These are phyloP conservation scores for Phlogophora meticulosa DNA, from an alignment of 2,888 invertebrate genomes.

Conservation along the genomic window DNA sequence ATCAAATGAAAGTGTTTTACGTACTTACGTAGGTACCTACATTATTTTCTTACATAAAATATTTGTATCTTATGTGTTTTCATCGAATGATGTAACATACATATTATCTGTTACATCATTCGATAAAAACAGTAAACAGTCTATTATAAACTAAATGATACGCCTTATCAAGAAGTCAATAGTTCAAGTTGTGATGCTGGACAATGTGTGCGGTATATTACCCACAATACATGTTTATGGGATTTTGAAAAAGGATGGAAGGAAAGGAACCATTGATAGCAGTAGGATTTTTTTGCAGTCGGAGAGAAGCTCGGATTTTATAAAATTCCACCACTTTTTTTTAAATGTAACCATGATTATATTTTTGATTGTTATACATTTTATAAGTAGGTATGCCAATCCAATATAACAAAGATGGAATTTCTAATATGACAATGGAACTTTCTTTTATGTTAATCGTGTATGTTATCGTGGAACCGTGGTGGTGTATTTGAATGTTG, in stretches of 20 bases:
- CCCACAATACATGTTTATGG: constrained; percentile 1
- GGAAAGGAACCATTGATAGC: background rate
- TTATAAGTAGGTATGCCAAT: no score
- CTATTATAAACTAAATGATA: constrained; percentile 50
- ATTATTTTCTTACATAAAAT: constrained; percentile 13
- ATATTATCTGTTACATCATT: constrained; percentile 72
- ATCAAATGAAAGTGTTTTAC: constrained; percentile 44
- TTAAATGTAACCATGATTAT: no score
- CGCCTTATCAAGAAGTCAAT: constrained; percentile 68
- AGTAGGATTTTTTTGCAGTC: no score
- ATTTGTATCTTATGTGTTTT: constrained; percentile 24
- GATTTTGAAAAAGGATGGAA: background rate
- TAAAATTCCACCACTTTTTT: no score
- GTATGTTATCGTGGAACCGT: no score
- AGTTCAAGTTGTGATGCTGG: constrained; percentile 65
- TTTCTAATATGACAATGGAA: no score
- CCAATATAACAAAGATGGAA: no score
- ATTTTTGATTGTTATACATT: no score
- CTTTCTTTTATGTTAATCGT: no score
- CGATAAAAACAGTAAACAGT: constrained; percentile 66
- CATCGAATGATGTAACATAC: no score
- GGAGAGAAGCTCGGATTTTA: no score
- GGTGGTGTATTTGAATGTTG: no score
- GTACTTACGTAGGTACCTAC: background rate
- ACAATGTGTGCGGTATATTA: background rate